phyloP scores from a whole-genome alignment of 2,797 vertebrate species.

The Dipus sagitta region DNA sequence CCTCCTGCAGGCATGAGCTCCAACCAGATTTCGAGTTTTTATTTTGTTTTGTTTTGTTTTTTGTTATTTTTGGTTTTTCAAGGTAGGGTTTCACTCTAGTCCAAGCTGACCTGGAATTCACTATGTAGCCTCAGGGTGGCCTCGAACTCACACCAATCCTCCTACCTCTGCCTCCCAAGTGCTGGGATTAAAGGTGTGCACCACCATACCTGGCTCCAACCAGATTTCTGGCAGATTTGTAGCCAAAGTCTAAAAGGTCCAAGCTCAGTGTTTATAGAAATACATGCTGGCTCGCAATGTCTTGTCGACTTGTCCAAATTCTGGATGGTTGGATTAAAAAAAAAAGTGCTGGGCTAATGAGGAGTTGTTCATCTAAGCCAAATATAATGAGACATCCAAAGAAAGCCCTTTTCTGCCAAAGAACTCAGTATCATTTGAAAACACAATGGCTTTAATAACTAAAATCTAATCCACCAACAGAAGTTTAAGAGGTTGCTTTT shows the following conservation, averaged over 20 bases:
- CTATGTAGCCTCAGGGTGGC: neutral
- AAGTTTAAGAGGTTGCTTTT: constrained; percentile 82
- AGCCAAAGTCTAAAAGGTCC: constrained; percentile 32
- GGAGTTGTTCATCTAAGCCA: constrained; percentile 53
- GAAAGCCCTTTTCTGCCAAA: constrained; percentile 41
- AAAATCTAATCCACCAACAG: constrained; percentile 66
- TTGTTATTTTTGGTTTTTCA: too few species aligned
- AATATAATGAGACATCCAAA: constrained; percentile 29
- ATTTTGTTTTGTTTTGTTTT: too few species aligned
- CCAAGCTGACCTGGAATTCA: neutral
- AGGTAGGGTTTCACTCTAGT: too few species aligned
- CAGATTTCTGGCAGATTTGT: constrained; percentile 18
- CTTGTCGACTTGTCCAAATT: constrained; percentile 45
- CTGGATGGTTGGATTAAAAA: constrained; percentile 12
- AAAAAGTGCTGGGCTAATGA: constrained; percentile 33
- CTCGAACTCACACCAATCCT: neutral
- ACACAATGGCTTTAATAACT: constrained; percentile 49
- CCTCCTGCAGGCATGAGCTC: too few species aligned
- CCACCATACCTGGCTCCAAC: neutral
- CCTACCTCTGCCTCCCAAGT: neutral
- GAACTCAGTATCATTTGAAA: constrained; percentile 41
- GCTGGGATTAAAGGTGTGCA: neutral
- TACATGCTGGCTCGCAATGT: constrained; percentile 1
- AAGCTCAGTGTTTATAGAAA: constrained; percentile 50
- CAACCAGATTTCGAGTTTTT: too few species aligned